Conservation (phyloP, 2,113 vertebrate species). For the Grantiella picta region DNA sequence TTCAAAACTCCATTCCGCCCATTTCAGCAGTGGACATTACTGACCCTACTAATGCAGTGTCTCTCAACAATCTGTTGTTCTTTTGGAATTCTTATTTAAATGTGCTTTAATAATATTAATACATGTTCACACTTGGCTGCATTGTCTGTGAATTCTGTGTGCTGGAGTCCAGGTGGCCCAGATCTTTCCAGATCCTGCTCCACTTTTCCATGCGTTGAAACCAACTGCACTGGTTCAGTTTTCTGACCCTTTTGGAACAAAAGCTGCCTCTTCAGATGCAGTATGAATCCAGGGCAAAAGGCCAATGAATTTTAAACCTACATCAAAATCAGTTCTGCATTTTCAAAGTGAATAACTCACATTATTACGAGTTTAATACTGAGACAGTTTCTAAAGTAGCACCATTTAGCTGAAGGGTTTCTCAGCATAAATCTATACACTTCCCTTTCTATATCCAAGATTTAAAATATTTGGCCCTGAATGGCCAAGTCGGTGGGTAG, state of each 20-base stretch:
- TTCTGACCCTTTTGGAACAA: background rate
- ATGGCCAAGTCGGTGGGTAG: background rate
- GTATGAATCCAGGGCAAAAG: background rate
- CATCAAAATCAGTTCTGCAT: background rate
- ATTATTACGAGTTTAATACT: background rate
- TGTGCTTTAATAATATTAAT: background rate
- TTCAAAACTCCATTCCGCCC: background rate
- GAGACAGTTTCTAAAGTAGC: background rate
- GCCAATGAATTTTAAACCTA: background rate
- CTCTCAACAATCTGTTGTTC: background rate
- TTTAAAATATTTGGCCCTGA: background rate
- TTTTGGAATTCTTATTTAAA: background rate
- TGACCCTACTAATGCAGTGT: background rate
- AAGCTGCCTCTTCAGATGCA: background rate
- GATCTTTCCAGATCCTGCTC: background rate
- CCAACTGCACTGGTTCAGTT: background rate
- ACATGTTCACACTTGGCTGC: background rate
- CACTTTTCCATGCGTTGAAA: background rate
- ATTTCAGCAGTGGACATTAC: background rate
- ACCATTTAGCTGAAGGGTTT: background rate
- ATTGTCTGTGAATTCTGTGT: background rate
- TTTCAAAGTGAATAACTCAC: background rate
- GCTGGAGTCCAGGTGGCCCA: background rate
- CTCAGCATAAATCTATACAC: background rate
- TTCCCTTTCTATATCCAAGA: background rate